Evolutionary conservation across 2,797 vertebrate genomes (phyloP).

Genomic region (Betta splendens): DNA sequence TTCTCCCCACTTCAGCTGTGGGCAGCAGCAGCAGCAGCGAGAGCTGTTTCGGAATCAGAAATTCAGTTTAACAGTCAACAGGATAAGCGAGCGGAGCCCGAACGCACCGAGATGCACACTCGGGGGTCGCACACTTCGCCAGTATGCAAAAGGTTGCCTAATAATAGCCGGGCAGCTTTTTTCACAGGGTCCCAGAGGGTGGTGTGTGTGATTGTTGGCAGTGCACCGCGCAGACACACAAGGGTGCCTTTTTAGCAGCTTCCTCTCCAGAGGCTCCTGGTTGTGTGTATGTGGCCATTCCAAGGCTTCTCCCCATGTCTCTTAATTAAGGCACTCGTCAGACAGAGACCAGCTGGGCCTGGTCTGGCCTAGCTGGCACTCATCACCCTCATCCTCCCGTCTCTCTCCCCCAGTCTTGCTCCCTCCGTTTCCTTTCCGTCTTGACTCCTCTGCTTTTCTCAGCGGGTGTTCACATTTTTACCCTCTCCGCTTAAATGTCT

Average conservation of each 20-base stretch:
- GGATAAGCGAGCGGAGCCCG: conserved; percentile 46
- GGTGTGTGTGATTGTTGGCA: conserved; percentile 51
- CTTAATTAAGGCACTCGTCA: conserved; percentile 80
- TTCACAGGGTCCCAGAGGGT: conserved; percentile 75
- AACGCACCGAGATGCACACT: conserved; percentile 47
- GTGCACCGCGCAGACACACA: conserved; percentile 63
- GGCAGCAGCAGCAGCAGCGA: neutral
- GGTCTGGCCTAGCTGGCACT: conserved; percentile 70
- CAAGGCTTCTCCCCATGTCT: conserved; percentile 70
- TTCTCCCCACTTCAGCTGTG: conserved; percentile 14
- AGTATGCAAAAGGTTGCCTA: conserved; percentile 79
- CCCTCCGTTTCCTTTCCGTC: conserved; percentile 12
- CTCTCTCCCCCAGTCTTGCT: neutral
- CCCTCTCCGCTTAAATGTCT: neutral
- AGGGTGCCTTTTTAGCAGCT: conserved; percentile 67
- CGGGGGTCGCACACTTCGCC: conserved; percentile 48
- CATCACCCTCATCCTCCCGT: conserved; percentile 29
- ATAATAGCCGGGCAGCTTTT: conserved; percentile 78
- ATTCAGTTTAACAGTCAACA: conserved; percentile 74
- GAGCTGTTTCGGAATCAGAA: conserved; percentile 45
- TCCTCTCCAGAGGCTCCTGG: conserved; percentile 71
- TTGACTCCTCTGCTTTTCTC: neutral
- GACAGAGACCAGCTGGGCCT: conserved; percentile 78
- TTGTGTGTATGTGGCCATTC: conserved; percentile 69
- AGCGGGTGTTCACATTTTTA: neutral